phyloP scores from a whole-genome alignment of 2,113 vertebrate species.

The Oreochromis aureus region DNA sequence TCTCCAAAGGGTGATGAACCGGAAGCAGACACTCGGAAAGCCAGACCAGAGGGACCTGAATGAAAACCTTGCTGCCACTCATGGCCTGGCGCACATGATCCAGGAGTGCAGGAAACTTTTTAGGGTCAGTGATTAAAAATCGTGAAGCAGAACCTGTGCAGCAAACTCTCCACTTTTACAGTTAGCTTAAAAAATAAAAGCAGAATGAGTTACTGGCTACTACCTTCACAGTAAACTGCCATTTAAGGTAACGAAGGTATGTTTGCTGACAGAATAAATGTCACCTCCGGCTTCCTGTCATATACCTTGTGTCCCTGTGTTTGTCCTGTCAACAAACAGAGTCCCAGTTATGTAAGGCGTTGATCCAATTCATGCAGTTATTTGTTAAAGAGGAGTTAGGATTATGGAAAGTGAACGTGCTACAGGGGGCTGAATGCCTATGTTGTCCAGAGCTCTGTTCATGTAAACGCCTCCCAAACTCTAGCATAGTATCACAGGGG shows the following conservation, averaged over 20 bases:
- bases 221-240: neutral
- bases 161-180: neutral
- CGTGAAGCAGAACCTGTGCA: neutral
- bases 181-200: neutral
- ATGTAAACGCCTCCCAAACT: neutral
- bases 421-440: neutral
- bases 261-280: neutral
- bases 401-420: neutral
- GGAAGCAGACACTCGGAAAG: conserved; percentile 90
- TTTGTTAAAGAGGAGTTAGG: neutral
- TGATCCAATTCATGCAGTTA: neutral
- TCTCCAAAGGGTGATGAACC: conserved; percentile 87
- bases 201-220: neutral
- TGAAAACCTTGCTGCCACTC: conserved; percentile 94
- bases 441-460: neutral
- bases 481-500: neutral
- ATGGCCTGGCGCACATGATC: conserved; percentile 96
- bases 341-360: neutral
- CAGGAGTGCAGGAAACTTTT: conserved; percentile 91
- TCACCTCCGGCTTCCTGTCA: neutral
- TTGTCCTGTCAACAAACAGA: conserved; percentile 32
- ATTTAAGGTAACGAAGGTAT: neutral
- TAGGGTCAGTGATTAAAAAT: conserved; percentile 76
- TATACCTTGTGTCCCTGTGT: neutral
- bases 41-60: conserved; percentile 96